Percentiles rank a stretch among this genome's conserved stretches.
Evolutionary conservation across 2,888 invertebrate genomes (phyloP).

Genomic region (Metopia argyrocephala): DNA sequence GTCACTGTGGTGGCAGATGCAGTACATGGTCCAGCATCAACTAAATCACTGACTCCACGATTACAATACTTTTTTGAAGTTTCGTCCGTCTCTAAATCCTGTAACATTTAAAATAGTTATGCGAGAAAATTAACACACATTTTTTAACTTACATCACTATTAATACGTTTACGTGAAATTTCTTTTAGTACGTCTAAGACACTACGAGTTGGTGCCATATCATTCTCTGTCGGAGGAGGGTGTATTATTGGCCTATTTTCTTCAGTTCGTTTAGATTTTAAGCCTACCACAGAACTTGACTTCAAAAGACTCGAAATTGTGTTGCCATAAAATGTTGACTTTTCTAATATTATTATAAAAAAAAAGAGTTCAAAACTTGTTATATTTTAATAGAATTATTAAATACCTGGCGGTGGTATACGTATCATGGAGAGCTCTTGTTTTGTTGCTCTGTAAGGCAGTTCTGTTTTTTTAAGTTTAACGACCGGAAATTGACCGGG

Average conservation of each 20-base stretch:
- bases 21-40: constrained; percentile 56
- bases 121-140: background rate
- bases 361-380: background rate
- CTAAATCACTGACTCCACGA: constrained; percentile 66
- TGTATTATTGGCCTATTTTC: constrained; percentile 76
- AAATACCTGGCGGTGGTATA: constrained; percentile 75
- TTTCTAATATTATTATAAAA: too few species aligned
- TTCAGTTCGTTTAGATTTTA: constrained; percentile 71
- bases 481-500: constrained; percentile 80
- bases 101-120: constrained; percentile 28
- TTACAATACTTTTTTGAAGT: constrained; percentile 74
- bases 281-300: constrained; percentile 73
- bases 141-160: constrained; percentile 76
- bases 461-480: constrained; percentile 78
- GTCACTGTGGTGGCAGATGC: background rate
- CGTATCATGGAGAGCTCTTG: constrained; percentile 73
- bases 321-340: constrained; percentile 73
- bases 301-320: constrained; percentile 75
- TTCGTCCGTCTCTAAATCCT: constrained; percentile 72
- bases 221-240: constrained; percentile 75
- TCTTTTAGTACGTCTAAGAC: constrained; percentile 81
- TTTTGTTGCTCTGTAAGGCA: constrained; percentile 73
- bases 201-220: constrained; percentile 79
- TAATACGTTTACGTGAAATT: constrained; percentile 81
- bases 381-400: background rate